A percentile compares a stretch with the other conserved stretches of the same genome.
Conservation (phyloP, 2,113 vertebrate genomes). For the Megaleporinus macrocephalus region DNA sequence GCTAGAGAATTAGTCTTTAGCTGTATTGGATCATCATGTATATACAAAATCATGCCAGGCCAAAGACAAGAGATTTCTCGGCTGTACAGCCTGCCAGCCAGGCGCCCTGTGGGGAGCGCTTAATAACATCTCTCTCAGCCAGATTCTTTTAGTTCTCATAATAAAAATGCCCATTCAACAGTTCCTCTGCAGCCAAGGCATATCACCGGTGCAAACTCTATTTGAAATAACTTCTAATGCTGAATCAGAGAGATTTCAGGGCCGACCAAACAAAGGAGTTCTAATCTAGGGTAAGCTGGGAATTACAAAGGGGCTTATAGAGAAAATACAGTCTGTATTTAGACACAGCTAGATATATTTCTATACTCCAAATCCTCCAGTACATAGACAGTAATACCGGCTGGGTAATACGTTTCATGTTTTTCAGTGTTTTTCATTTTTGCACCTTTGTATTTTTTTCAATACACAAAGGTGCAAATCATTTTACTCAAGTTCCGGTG, state of each 20-base stretch:
- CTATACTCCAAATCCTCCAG: too few species aligned
- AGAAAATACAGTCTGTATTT: background rate
- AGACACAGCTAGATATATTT: background rate
- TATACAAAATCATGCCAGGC: constrained; percentile 38
- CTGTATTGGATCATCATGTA: constrained; percentile 30
- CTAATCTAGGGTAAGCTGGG: background rate
- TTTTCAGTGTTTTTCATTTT: too few species aligned
- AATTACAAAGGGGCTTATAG: background rate
- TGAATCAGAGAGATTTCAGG: constrained; percentile 40
- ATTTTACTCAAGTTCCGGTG: too few species aligned
- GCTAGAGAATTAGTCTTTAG: constrained; percentile 27
- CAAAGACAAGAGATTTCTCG: constrained; percentile 33
- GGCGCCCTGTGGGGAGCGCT: constrained; percentile 53
- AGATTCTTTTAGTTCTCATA: constrained; percentile 62
- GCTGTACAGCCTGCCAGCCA: constrained; percentile 32
- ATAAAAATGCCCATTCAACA: constrained; percentile 56
- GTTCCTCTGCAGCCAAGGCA: constrained; percentile 14
- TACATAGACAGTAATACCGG: too few species aligned
- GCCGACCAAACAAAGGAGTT: background rate
- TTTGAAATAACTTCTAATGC: constrained; percentile 38
- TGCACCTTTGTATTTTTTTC: too few species aligned
- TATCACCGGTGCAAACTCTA: constrained; percentile 30
- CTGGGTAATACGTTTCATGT: too few species aligned
- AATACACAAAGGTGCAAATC: too few species aligned
- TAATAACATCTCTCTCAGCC: constrained; percentile 57